Percentiles rank a stretch among this genome's conserved stretches.
Conservation (phyloP, 2,797 vertebrate genomes). For the Gallinago solitaria region DNA sequence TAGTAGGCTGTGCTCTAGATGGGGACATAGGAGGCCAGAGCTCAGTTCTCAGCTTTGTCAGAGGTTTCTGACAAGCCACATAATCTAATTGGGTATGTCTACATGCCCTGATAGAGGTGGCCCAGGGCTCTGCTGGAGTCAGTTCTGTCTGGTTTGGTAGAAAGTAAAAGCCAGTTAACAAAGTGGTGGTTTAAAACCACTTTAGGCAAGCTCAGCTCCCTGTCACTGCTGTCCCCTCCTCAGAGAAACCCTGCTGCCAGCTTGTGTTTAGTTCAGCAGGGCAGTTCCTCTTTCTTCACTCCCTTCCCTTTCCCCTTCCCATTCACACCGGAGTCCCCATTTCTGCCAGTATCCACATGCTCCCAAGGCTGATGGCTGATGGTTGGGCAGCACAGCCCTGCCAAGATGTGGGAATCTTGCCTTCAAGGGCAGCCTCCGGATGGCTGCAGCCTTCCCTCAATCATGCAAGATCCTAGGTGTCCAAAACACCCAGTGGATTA, state of each 20-base stretch:
- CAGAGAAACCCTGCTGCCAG: too few species aligned
- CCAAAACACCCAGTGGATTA: background rate
- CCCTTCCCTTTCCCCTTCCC: background rate
- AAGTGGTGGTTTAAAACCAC: background rate
- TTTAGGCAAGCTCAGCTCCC: background rate
- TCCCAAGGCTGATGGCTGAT: background rate
- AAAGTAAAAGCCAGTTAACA: background rate
- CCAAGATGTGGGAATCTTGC: background rate
- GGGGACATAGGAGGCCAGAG: background rate
- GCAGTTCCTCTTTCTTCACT: background rate
- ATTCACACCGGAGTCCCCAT: background rate
- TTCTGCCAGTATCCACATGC: background rate
- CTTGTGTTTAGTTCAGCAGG: rapidly evolving
- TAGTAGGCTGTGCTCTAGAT: background rate
- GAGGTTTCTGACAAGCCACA: background rate
- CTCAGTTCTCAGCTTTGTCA: background rate
- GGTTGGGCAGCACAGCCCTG: background rate
- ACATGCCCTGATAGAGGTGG: background rate
- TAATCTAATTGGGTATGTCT: background rate
- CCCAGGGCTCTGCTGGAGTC: background rate
- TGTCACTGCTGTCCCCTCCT: background rate
- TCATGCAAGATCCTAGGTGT: background rate
- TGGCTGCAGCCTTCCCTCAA: background rate
- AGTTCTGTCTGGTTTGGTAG: background rate
- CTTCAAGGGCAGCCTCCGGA: background rate